Percentiles rank a stretch among this genome's conserved stretches.
These are phyloP conservation scores for Calcarius lapponicus DNA, from an alignment of 2,797 vertebrate species.

Conservation along the genomic window DNA sequence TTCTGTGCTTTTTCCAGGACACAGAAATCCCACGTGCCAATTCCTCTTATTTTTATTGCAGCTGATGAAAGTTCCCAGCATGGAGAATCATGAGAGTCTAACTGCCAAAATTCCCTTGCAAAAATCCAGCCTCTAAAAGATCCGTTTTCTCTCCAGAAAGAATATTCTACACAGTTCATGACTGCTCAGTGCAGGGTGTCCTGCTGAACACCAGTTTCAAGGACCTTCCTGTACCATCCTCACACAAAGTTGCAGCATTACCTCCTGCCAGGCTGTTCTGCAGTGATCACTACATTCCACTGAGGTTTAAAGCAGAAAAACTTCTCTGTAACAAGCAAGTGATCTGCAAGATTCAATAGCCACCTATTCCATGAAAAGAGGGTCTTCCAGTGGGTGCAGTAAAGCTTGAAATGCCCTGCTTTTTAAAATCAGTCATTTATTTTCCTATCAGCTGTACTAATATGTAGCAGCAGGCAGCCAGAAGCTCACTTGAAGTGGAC, in stretches of 20 bases:
- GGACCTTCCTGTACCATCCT: background rate
- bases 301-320: background rate
- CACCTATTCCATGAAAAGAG: background rate
- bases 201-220: background rate
- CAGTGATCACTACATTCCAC: background rate
- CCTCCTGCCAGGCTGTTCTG: background rate
- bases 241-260: background rate
- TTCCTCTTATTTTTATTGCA: conserved; percentile 44
- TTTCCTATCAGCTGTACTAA: background rate
- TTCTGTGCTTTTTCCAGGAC: conserved; percentile 1
- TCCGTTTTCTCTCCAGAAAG: background rate
- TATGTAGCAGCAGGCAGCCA: background rate
- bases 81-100: conserved; percentile 5
- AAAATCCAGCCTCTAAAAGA: background rate
- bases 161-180: background rate
- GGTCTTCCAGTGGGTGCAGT: background rate
- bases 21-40: background rate
- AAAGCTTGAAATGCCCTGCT: background rate
- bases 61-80: conserved; percentile 48
- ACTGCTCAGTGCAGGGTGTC: background rate
- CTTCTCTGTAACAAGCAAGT: background rate
- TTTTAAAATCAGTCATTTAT: background rate
- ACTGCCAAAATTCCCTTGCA: background rate
- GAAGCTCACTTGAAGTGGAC: background rate
- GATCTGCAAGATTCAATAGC: background rate